Evolutionary conservation across 2,113 vertebrate species (phyloP).

Genomic region (Cercocebus atys): DNA sequence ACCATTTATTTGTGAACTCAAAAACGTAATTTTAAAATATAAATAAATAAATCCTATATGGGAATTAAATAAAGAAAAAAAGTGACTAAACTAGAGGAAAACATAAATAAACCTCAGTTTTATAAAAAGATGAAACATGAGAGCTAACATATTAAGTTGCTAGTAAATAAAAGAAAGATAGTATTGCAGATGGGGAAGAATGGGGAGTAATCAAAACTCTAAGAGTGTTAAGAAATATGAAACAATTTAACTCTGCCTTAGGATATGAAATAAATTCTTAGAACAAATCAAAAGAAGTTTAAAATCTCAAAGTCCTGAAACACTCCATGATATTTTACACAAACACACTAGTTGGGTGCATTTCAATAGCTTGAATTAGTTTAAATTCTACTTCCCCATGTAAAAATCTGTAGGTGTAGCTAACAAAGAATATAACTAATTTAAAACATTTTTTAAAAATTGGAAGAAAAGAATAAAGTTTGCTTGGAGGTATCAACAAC

Average conservation of each 20-base stretch:
- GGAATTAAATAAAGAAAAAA: constrained; percentile 6
- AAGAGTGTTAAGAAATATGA: neutral
- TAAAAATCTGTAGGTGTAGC: neutral
- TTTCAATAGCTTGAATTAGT: constrained; percentile 32
- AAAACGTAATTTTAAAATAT: neutral
- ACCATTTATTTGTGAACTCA: neutral
- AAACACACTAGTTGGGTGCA: neutral
- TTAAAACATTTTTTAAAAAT: neutral
- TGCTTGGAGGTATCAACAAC: neutral
- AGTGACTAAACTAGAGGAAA: neutral
- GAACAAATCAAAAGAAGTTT: constrained; percentile 26
- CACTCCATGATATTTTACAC: neutral
- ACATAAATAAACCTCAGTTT: neutral
- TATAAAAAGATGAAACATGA: neutral
- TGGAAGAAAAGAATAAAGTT: neutral
- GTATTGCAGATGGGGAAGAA: neutral
- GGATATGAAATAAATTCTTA: neutral
- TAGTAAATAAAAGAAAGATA: neutral
- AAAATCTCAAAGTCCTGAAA: neutral
- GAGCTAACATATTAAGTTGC: neutral
- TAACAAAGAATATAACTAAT: neutral
- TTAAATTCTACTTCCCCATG: neutral
- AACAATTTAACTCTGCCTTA: neutral
- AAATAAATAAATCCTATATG: neutral
- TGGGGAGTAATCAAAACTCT: neutral